phyloP scores from a whole-genome alignment of 2,888 invertebrate species.

The Leucania comma region DNA sequence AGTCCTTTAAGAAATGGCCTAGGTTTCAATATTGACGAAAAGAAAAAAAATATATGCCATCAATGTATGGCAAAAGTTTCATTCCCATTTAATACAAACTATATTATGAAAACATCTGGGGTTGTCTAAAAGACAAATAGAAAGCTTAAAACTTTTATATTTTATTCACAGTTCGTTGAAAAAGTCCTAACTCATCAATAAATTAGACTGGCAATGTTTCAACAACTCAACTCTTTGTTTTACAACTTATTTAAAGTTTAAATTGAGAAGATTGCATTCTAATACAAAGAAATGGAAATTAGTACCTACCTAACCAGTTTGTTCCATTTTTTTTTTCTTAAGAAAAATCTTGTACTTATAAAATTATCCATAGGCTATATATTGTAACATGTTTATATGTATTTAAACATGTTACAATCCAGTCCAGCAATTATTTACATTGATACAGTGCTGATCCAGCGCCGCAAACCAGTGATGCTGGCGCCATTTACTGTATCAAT shows the following conservation, averaged over 20 bases:
- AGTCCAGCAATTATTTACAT: too few relatives aligned
- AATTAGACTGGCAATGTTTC: slow-evolving; percentile 21
- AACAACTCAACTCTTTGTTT: slow-evolving; percentile 11
- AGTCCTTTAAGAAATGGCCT: too few relatives aligned
- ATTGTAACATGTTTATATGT: too few relatives aligned
- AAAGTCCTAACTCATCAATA: slow-evolving; percentile 38
- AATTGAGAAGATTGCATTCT: slow-evolving; percentile 38
- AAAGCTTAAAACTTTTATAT: not conserved
- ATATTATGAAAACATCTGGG: not conserved
- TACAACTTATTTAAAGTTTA: slow-evolving; percentile 37
- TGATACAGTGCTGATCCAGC: too few relatives aligned
- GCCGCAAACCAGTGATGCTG: too few relatives aligned
- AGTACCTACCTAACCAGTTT: not conserved
- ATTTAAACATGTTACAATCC: too few relatives aligned
- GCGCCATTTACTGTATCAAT: too few relatives aligned
- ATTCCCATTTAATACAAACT: too few relatives aligned
- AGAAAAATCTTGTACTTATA: not conserved
- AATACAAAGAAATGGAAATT: slow-evolving; percentile 15
- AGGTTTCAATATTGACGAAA: too few relatives aligned
- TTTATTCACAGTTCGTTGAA: not conserved
- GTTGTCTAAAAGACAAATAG: not conserved
- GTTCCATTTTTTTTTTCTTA: not conserved
- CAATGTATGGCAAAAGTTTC: too few relatives aligned
- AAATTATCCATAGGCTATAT: not conserved
- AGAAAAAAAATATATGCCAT: too few relatives aligned